These are phyloP conservation scores for Trichosurus vulpecula DNA, from an alignment of 2,797 vertebrate genomes.

Conservation along the genomic window DNA sequence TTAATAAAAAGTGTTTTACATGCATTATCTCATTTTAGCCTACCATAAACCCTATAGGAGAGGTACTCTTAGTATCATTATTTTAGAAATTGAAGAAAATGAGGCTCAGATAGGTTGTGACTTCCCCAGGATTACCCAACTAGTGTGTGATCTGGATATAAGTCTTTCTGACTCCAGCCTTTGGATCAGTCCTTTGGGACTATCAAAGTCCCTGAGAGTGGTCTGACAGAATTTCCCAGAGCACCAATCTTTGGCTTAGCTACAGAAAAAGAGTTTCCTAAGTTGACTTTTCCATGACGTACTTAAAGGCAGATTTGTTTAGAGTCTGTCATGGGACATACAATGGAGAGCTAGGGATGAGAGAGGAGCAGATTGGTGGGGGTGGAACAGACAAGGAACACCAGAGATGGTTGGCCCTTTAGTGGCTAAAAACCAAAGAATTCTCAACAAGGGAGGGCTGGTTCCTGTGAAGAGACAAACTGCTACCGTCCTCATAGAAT, in stretches of 20 bases:
- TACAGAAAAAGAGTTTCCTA: neutral
- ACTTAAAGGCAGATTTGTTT: slow-evolving; percentile 1
- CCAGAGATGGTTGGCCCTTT: neutral
- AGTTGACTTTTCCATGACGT: neutral
- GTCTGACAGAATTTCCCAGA: slow-evolving; percentile 1
- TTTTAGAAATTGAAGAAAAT: neutral
- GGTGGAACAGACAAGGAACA: neutral
- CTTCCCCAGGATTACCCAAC: neutral
- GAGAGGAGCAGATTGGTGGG: neutral
- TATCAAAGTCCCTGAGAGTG: neutral
- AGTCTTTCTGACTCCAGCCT: neutral
- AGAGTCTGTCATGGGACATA: neutral
- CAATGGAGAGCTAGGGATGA: neutral
- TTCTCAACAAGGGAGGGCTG: neutral
- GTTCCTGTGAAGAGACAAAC: neutral
- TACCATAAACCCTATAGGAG: neutral
- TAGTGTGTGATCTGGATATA: neutral
- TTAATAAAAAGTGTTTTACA: neutral
- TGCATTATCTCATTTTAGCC: neutral
- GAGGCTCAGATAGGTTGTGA: neutral
- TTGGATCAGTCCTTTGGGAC: neutral
- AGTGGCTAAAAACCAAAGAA: neutral
- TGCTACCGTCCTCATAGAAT: accelerated
- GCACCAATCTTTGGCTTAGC: slow-evolving; percentile 32
- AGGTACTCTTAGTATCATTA: neutral